Evolutionary conservation across 2,888 invertebrate genomes (phyloP).

Genomic region (Drosophila helvetica): DNA sequence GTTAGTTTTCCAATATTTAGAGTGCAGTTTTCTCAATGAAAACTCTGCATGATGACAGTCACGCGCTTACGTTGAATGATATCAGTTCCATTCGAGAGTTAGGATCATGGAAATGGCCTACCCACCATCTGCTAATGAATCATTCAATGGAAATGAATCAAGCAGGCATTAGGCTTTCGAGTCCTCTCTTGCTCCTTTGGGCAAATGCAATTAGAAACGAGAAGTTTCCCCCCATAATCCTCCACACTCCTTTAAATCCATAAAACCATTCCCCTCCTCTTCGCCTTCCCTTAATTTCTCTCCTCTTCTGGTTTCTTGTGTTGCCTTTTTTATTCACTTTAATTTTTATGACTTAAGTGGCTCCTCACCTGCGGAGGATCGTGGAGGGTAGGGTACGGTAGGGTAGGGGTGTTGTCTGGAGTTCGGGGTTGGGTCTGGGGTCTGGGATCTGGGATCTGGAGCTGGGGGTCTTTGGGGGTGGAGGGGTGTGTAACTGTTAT

Average conservation of each 20-base stretch:
- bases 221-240: conserved; percentile 3
- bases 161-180: not conserved
- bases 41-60: not conserved
- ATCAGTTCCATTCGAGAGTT: not conserved
- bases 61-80: not conserved
- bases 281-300: conserved; percentile 11
- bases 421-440: not conserved
- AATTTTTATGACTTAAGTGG: conserved; percentile 76
- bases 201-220: conserved; percentile 1
- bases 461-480: conserved; percentile 5
- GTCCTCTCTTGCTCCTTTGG: not conserved
- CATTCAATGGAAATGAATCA: not conserved
- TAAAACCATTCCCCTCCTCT: conserved; percentile 13
- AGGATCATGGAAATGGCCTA: not conserved
- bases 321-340: conserved; percentile 42
- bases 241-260: not conserved
- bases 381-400: not conserved
- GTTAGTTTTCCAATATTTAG: no score
- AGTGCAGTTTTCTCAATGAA: no score
- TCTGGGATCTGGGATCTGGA: conserved; percentile 1
- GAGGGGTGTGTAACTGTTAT: conserved; percentile 65
- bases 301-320: conserved; percentile 20
- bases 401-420: not conserved
- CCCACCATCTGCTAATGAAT: not conserved
- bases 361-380: conserved; percentile 19